phyloP scores from a whole-genome alignment of 2,888 invertebrate species.

The Odontomyia ornata region DNA sequence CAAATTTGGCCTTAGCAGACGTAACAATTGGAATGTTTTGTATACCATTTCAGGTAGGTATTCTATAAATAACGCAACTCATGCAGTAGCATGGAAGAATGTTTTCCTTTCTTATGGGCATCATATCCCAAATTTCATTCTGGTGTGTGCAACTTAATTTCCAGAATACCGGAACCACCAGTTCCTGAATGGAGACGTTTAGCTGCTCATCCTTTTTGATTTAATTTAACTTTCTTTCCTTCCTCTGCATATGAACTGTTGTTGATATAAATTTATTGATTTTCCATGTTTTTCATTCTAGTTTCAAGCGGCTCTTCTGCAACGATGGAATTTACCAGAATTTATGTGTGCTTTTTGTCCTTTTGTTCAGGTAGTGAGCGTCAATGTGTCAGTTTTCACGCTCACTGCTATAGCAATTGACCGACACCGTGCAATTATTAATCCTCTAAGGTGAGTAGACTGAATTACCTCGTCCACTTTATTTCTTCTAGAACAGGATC shows the following conservation, averaged over 20 bases:
- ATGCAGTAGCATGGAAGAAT: not conserved
- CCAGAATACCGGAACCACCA: not conserved
- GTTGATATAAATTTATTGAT: not conserved
- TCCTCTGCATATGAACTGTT: not conserved
- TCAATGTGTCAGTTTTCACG: constrained; percentile 90
- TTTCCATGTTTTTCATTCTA: constrained; percentile 60
- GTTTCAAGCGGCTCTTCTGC: constrained; percentile 88
- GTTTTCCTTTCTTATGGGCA: not conserved
- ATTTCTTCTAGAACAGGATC: no score
- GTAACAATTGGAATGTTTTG: constrained; percentile 86
- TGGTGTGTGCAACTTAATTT: not conserved
- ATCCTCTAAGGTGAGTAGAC: constrained; percentile 73
- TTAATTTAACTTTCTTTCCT: not conserved
- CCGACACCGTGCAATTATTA: constrained; percentile 80
- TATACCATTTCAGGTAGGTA: constrained; percentile 78
- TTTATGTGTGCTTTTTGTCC: constrained; percentile 91
- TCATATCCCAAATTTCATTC: not conserved
- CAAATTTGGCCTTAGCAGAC: constrained; percentile 85
- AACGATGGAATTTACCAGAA: constrained; percentile 84
- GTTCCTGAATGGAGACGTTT: no score
- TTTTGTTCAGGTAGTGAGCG: constrained; percentile 84
- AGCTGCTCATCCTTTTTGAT: not conserved
- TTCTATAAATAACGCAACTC: not conserved
- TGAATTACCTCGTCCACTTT: not conserved
- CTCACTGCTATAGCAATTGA: constrained; percentile 88